A percentile compares a stretch with the other conserved stretches of the same genome.
phyloP scores from a whole-genome alignment of 2,113 vertebrate genomes.

The Labeo rohita region DNA sequence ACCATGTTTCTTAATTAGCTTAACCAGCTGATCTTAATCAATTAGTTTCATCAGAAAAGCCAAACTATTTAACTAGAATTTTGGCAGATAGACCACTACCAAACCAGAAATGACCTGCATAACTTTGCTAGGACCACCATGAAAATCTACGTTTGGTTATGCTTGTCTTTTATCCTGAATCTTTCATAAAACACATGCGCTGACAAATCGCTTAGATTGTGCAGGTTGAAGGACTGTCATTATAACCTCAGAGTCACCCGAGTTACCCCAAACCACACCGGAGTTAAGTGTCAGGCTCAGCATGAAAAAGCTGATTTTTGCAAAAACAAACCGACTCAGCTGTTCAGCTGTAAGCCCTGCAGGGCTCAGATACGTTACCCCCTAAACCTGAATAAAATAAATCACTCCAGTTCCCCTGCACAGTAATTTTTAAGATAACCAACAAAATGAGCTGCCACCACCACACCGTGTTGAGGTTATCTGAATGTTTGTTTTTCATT shows the following conservation, averaged over 20 bases:
- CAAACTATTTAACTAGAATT: not conserved
- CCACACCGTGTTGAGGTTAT: not conserved
- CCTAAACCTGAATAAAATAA: not conserved
- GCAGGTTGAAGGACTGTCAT: not conserved
- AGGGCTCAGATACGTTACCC: not conserved
- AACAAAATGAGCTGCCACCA: not conserved
- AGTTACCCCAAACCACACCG: not conserved
- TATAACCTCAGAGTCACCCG: constrained; percentile 39
- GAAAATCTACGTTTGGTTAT: not conserved
- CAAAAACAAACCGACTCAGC: constrained; percentile 21
- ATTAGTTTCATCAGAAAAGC: not conserved
- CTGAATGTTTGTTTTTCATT: constrained; percentile 56
- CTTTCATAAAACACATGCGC: not conserved
- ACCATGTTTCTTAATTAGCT: not conserved
- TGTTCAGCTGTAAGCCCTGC: not conserved
- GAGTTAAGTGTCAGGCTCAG: constrained; percentile 8
- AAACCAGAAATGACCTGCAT: not conserved
- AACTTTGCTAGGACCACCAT: not conserved
- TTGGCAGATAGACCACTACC: not conserved
- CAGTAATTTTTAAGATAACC: not conserved
- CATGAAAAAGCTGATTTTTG: constrained; percentile 27
- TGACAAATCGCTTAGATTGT: not conserved
- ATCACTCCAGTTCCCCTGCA: not conserved
- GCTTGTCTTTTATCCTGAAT: not conserved
- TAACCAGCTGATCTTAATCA: not conserved